Evolutionary conservation across 2,797 vertebrate species (phyloP).

Genomic region (Sebastes cheni): DNA sequence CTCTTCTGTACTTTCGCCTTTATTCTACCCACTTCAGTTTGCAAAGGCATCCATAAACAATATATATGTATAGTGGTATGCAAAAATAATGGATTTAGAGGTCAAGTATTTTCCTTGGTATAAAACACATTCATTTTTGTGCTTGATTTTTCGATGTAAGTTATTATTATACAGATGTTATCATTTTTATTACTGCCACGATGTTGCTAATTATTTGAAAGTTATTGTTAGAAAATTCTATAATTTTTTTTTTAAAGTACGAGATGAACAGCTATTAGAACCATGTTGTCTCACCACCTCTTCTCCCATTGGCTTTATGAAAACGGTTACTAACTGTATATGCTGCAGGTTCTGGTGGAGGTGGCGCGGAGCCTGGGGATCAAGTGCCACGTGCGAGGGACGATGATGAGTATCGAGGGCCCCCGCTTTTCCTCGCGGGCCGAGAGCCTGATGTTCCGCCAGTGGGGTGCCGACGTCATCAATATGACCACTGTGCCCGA

Average conservation of each 20-base stretch:
- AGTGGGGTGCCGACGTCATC: conserved; percentile 95
- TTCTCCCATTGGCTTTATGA: neutral
- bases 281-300: neutral
- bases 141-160: neutral
- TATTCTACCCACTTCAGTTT: neutral
- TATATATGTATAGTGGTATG: neutral
- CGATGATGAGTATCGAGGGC: conserved; percentile 92
- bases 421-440: conserved; percentile 94
- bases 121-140: fast-evolving
- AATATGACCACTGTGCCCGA: conserved; percentile 99
- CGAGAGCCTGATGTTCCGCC: conserved; percentile 93
- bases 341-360: conserved; percentile 89
- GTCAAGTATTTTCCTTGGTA: too few relatives aligned
- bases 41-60: neutral
- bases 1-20: neutral
- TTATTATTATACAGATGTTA: neutral
- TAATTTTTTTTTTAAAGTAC: neutral
- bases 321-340: neutral
- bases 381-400: conserved; percentile 90
- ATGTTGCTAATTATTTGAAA: neutral
- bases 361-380: conserved; percentile 89
- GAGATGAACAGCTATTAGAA: neutral
- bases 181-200: neutral
- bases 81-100: too few relatives aligned
- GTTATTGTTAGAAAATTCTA: neutral